A percentile compares a stretch with the other conserved stretches of the same genome.
phyloP scores from a whole-genome alignment of 2,888 invertebrate genomes.

The Pantelozetes paolii region DNA sequence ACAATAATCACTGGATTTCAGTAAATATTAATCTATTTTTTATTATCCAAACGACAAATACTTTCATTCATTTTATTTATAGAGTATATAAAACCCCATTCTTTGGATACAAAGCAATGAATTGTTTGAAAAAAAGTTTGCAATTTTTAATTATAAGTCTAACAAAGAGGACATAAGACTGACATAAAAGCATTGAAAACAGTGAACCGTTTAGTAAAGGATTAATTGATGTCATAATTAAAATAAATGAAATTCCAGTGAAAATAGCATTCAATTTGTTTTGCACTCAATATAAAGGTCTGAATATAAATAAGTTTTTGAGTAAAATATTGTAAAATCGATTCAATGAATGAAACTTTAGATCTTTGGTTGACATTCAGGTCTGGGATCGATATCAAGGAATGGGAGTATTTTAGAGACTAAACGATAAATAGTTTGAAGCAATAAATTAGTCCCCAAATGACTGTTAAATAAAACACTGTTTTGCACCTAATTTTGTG shows the following conservation, averaged over 20 bases:
- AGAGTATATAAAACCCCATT: not conserved
- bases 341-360: conserved; percentile 1
- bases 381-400: not conserved
- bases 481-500: not conserved
- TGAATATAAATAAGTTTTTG: not conserved
- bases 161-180: not conserved
- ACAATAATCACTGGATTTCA: conserved; percentile 8
- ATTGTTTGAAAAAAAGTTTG: not conserved
- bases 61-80: not conserved
- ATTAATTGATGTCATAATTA: conserved; percentile 9
- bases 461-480: not conserved
- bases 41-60: not conserved
- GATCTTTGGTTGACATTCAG: not conserved
- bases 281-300: not conserved
- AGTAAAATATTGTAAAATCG: not conserved
- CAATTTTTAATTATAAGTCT: conserved; percentile 5
- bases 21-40: conserved; percentile 9
- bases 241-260: not conserved
- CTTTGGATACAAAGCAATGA: not conserved
- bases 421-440: not conserved
- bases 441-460: conserved; percentile 14
- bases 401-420: not conserved
- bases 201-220: not conserved
- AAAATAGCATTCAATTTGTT: not conserved
- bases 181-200: not conserved